Conservation (phyloP, 2,113 vertebrate species). For the Ageneiosus marmoratus region DNA sequence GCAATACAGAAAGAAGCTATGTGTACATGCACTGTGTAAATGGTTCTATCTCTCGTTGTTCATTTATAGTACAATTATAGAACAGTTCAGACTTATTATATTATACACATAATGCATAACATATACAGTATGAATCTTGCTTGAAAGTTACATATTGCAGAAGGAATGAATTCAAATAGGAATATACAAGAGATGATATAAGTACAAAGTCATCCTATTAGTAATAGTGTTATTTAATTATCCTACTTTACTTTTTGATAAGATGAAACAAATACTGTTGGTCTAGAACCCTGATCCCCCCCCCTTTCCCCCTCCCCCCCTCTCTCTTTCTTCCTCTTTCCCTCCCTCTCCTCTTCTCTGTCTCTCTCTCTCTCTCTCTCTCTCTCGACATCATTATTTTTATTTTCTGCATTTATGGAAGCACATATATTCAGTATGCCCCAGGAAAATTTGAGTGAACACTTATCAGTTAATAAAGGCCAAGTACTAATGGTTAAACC, state of each 20-base stretch:
- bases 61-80: neutral
- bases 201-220: neutral
- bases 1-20: neutral
- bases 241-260: neutral
- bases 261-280: neutral
- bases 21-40: neutral
- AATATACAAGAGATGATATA: neutral
- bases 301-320: neutral
- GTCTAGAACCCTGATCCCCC: neutral
- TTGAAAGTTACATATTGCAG: neutral
- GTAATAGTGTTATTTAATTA: neutral
- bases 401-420: neutral
- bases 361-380: neutral
- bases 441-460: constrained; percentile 61
- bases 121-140: too few relatives aligned
- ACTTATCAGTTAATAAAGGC: constrained; percentile 62
- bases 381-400: neutral
- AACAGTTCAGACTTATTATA: neutral
- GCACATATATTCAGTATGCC: neutral
- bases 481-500: constrained; percentile 69
- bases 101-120: too few relatives aligned
- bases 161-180: neutral
- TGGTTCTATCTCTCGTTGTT: neutral
- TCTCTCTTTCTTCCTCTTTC: neutral
- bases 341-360: too few relatives aligned